phyloP scores from a whole-genome alignment of 2,888 invertebrate species.

The Hyposoter didymator region DNA sequence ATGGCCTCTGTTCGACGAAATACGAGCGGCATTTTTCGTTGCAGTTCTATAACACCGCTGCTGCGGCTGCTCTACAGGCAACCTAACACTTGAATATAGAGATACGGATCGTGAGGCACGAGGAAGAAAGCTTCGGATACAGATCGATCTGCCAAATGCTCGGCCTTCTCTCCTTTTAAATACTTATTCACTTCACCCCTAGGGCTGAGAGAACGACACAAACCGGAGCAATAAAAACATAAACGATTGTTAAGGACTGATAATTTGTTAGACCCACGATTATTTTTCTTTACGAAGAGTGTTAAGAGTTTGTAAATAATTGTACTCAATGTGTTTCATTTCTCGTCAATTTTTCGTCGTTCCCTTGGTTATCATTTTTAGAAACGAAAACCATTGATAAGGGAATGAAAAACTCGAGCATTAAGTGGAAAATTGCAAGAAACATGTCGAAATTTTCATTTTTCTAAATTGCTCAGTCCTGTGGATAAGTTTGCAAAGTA shows the following conservation, averaged over 20 bases:
- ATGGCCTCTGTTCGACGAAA: slow-evolving; percentile 55
- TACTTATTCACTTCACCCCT: slow-evolving; percentile 29
- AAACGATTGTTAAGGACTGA: not conserved
- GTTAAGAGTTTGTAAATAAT: not conserved
- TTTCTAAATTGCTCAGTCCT: not conserved
- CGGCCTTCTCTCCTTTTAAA: slow-evolving; percentile 16
- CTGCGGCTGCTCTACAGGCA: slow-evolving; percentile 4
- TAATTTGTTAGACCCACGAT: not conserved
- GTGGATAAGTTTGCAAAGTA: not conserved
- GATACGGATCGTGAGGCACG: not conserved
- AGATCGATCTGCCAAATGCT: slow-evolving; percentile 20
- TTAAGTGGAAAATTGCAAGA: not conserved
- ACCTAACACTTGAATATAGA: slow-evolving; percentile 18
- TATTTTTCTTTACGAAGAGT: not conserved
- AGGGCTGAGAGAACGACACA: not conserved
- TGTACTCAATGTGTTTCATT: not conserved
- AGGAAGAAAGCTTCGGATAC: not conserved
- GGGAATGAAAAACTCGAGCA: not conserved
- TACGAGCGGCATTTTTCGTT: slow-evolving; percentile 57
- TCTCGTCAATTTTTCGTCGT: too few relatives aligned
- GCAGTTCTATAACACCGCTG: slow-evolving; percentile 13
- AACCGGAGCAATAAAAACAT: slow-evolving; percentile 2
- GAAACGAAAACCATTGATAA: not conserved
- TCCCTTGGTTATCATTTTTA: too few relatives aligned
- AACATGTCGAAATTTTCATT: not conserved